Base-by-base conservation (phyloP, 2,888 invertebrate genomes). In the Sceliomorpha sp. region DNA sequence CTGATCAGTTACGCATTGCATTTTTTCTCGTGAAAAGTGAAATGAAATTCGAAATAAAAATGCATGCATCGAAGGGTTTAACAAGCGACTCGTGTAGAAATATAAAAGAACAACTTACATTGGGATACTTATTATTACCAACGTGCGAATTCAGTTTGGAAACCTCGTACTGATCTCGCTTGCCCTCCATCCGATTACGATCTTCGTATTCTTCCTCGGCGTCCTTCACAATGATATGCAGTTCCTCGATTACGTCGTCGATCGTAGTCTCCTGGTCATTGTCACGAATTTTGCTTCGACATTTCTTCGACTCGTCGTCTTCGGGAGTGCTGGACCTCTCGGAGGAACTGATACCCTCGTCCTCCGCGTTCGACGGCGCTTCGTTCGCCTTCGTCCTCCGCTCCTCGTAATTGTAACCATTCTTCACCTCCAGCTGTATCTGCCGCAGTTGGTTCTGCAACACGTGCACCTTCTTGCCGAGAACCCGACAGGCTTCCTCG, bases 311-410 rank as follows among this genome's bases (percentile, higher is more conserved):
- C n/a, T n/a, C n/a, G 1, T 89, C 84, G 24, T 92, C 91, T 76
- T 94, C 94, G 0, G 95, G 94, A 66, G 94, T 94, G 34, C 94
- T 89, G 31, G 95, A 95, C 8, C 90, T 89, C 83, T 96, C 96
- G 0, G 95, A 95, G 5, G 95, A 95, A 80, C 95, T 95, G 74
- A 96, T 96, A 3, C 96, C 96, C 90, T 96, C 96, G 81, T 96
- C 96, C 89, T 96, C 95, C 29, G 94, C 94, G 73, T 95, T 94
- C 3, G 94, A 94, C 32, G 93, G 93, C 1, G 85, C 73, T 32
- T 58, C 53, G 9, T 58, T 55, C 8, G 7, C 24, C n/a, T 58
- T 53, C 50, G 92, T 92, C 20, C 80, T 75, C 26, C 73, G 69
- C 1, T 78, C 74, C 2, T 76, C 75, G 31, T 64, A 20, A 34